Conservation (phyloP, 2,113 vertebrate species). For the Pica pica region DNA sequence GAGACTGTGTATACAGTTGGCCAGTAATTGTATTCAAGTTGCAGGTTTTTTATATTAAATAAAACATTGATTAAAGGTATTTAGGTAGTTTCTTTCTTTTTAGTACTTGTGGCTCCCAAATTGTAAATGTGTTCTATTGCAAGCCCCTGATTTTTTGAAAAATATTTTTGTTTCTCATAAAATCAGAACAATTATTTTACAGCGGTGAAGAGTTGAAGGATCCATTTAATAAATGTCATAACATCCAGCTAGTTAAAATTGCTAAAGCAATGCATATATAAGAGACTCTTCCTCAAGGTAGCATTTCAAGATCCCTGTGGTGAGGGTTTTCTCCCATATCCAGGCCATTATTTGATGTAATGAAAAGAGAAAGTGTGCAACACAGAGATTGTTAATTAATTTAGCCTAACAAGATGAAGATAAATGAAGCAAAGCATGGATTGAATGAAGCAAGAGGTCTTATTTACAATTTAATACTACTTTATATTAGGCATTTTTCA, state of each 20-base stretch:
- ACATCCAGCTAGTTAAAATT: slow-evolving; percentile 45
- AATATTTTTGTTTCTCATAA: neutral
- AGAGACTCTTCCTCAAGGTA: slow-evolving; percentile 60
- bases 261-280: slow-evolving; percentile 16
- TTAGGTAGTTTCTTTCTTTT: neutral
- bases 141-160: neutral
- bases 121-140: neutral
- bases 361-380: slow-evolving; percentile 98
- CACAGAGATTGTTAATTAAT: slow-evolving; percentile 99
- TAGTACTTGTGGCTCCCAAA: neutral
- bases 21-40: slow-evolving; percentile 19
- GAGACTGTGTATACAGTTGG: neutral
- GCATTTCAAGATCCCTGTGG: slow-evolving; percentile 64
- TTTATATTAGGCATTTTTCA: slow-evolving; percentile 67
- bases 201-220: neutral
- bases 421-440: slow-evolving; percentile 93
- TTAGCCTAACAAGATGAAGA: slow-evolving; percentile 99
- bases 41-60: neutral
- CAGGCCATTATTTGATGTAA: slow-evolving; percentile 95
- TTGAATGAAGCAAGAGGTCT: slow-evolving; percentile 86
- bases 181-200: slow-evolving; percentile 25
- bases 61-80: neutral
- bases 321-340: slow-evolving; percentile 77
- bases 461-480: slow-evolving; percentile 85
- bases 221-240: slow-evolving; percentile 30